Evolutionary conservation across 1,140 invertebrate genomes (phyloP).

Genomic region (Drosophila funebris): DNA sequence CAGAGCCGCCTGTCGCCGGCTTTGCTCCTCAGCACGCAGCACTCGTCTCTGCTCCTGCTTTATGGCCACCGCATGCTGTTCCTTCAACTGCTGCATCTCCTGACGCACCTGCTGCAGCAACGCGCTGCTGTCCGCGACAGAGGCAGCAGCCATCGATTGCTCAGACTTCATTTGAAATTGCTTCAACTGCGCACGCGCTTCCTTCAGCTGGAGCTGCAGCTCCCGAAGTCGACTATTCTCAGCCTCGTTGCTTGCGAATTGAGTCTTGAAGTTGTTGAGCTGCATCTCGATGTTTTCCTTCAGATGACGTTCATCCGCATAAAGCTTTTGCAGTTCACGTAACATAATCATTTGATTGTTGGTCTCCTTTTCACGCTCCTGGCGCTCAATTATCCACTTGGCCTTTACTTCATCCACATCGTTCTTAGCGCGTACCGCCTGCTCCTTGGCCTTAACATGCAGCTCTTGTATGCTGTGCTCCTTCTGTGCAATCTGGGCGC

Average conservation of each 20-base stretch:
- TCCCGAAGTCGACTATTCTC: conserved; percentile 80
- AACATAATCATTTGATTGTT: conserved; percentile 89
- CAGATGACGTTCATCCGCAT: conserved; percentile 86
- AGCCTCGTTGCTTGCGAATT: conserved; percentile 76
- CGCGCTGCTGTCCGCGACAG: conserved; percentile 84
- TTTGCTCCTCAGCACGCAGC: conserved; percentile 88
- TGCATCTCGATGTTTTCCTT: conserved; percentile 88
- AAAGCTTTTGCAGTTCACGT: conserved; percentile 88
- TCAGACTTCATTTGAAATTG: conserved; percentile 84
- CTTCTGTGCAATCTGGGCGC: conserved; percentile 88
- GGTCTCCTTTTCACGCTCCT: conserved; percentile 91
- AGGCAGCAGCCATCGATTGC: conserved; percentile 13
- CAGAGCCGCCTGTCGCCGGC: conserved; percentile 87
- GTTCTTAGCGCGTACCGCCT: conserved; percentile 85
- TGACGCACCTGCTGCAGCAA: conserved; percentile 88
- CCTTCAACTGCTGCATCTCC: conserved; percentile 89
- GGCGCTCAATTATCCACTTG: conserved; percentile 89
- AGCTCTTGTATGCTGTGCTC: conserved; percentile 87
- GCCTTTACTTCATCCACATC: conserved; percentile 89
- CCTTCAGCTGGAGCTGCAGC: conserved; percentile 87
- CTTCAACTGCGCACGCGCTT: conserved; percentile 87
- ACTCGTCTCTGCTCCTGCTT: conserved; percentile 83
- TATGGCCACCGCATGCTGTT: conserved; percentile 88
- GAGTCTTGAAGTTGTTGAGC: conserved; percentile 84
- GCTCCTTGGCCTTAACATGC: conserved; percentile 86